A percentile compares a stretch with the other conserved stretches of the same genome.
Evolutionary conservation across 2,888 invertebrate species (phyloP).

Genomic region (Pristionchus entomophagus): DNA sequence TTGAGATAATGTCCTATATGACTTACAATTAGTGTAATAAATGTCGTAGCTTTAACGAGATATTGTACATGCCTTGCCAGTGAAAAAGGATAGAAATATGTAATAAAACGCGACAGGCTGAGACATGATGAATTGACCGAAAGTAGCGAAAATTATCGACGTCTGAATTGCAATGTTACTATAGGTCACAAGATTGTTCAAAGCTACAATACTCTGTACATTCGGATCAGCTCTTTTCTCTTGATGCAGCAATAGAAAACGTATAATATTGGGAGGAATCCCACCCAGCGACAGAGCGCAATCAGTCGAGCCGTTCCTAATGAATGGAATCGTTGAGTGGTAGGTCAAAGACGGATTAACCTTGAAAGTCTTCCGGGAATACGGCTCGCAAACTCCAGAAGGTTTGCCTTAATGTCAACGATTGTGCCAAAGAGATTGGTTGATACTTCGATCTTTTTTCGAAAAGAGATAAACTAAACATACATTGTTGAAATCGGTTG

Average conservation of each 20-base stretch:
- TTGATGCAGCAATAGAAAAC: not conserved
- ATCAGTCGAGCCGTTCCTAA: not conserved
- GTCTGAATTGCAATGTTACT: not conserved
- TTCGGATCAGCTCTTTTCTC: not conserved
- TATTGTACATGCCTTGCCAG: not conserved
- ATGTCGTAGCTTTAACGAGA: too few relatives aligned
- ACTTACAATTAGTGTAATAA: not conserved
- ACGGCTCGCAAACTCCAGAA: not conserved
- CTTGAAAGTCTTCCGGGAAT: conserved; percentile 3
- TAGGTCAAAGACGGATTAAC: not conserved
- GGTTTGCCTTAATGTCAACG: not conserved
- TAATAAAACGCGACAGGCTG: not conserved
- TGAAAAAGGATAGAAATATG: not conserved
- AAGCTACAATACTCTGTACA: not conserved
- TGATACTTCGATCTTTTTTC: too few relatives aligned
- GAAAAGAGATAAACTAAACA: not conserved
- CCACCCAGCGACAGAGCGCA: not conserved
- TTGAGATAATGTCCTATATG: not conserved
- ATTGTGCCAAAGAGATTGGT: too few relatives aligned
- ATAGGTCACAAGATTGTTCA: not conserved
- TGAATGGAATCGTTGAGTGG: not conserved
- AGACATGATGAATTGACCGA: conserved; percentile 3
- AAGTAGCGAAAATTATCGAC: not conserved
- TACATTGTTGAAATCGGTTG: not conserved
- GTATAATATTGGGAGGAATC: not conserved